These are phyloP conservation scores for Bombus sylvicola DNA, from an alignment of 1,140 invertebrate genomes.

Conservation along the genomic window DNA sequence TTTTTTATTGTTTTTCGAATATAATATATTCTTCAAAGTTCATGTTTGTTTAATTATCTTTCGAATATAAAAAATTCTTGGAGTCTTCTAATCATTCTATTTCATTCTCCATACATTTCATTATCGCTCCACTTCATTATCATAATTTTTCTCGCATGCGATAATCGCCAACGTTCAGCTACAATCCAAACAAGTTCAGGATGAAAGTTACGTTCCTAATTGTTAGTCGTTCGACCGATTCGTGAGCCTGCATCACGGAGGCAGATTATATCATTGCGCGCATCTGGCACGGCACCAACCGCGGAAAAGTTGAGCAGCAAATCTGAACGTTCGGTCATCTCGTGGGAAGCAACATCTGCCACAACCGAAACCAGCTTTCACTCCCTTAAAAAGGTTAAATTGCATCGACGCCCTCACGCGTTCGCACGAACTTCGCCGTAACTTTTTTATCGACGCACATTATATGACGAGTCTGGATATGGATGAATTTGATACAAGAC, in stretches of 20 bases:
- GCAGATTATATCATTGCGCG: slow-evolving; percentile 61
- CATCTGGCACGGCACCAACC: slow-evolving; percentile 62
- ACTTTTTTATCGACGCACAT: slow-evolving; percentile 52
- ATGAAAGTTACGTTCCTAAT: slow-evolving; percentile 13
- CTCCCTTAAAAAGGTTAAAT: slow-evolving; percentile 58
- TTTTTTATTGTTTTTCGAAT: too few species aligned
- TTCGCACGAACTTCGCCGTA: slow-evolving; percentile 49
- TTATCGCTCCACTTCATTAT: neutral
- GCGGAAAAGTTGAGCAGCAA: slow-evolving; percentile 62
- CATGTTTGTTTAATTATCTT: too few species aligned
- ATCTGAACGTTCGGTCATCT: slow-evolving; percentile 54
- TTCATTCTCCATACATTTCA: too few species aligned
- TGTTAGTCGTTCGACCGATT: slow-evolving; percentile 17
- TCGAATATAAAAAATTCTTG: too few species aligned
- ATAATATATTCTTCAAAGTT: too few species aligned
- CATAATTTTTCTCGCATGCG: neutral
- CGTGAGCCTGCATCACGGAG: slow-evolving; percentile 34
- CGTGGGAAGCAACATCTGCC: slow-evolving; percentile 65
- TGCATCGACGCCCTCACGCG: slow-evolving; percentile 38
- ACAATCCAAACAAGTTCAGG: neutral
- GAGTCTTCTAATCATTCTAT: too few species aligned
- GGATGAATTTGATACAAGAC: slow-evolving; percentile 24
- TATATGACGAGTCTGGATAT: slow-evolving; percentile 9
- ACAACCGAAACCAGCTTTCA: neutral
- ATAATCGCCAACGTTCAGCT: neutral